Base-by-base conservation (phyloP, 23 tunicate genomes). In the Halocynthia roretzi region DNA sequence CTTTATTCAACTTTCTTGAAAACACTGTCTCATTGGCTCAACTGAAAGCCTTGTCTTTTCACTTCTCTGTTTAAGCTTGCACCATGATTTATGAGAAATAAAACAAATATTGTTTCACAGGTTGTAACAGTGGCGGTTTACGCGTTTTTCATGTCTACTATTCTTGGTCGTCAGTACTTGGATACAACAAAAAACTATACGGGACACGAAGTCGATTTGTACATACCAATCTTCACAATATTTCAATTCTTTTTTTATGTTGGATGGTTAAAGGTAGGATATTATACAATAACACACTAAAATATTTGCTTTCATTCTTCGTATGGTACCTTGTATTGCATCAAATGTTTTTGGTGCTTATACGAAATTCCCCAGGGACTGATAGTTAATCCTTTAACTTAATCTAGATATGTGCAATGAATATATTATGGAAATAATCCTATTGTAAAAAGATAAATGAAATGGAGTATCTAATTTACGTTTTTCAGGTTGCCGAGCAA, bases 101-200 rank as follows among this genome's bases (percentile, higher is more conserved):
- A 31, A 31, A 31, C 44, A 31, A 4, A 31, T 31, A 15, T 49
- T 18, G 48, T 65, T 72, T 84, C 70, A 8, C 57, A 93, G 94
- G 98, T 93, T 54, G 98, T 93, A 6, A 87, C 94, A 48, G 89
- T 93, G 15, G 98, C 98, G 8, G 98, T 93, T 7, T 93, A 93
- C 76, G 80, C 78, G 77, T 93, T 71, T 60, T 93, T 93, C 62
- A 48, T 82, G 68, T 83, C 94, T 6, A 83, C 94, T 49, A 56
- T 93, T 23, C 68, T 93, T 8, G 80, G 98, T 61, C 94, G 98
- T 6, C 98, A 93, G 76, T 87, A 83, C 73, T 54, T 87, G n/a
- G 86, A 83, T 71, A 57, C 78, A 12, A 52, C 44, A 7, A 73
- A 57, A 67, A 56, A 75, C 23, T 85, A 85, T 64, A 50, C 61